A percentile compares a stretch with the other conserved stretches of the same genome.
Evolutionary conservation across 2,888 invertebrate genomes (phyloP).

Genomic region (Pinctada fucata): DNA sequence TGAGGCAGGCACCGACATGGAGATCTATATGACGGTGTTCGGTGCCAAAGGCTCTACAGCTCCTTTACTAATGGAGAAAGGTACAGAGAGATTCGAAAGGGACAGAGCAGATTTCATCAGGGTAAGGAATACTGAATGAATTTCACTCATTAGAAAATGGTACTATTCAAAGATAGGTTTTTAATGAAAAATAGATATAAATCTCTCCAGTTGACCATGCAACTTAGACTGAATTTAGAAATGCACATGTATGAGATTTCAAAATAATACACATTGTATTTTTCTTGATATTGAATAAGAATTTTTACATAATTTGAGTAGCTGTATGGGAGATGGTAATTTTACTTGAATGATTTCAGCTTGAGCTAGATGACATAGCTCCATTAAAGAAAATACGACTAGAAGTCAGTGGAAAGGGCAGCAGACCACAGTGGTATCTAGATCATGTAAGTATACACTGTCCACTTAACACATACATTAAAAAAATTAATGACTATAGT

Average conservation of each 20-base stretch:
- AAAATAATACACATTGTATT: no score
- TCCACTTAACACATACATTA: no score
- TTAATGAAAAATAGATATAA: no score
- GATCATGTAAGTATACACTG: constrained; percentile 65
- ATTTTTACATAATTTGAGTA: no score
- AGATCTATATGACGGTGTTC: constrained; percentile 72
- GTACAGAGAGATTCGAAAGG: constrained; percentile 74
- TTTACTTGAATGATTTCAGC: constrained; percentile 43
- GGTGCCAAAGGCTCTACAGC: constrained; percentile 70
- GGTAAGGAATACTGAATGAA: constrained; percentile 44
- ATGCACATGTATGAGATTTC: no score
- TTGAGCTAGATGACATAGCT: constrained; percentile 75
- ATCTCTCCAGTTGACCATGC: no score
- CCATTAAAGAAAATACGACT: constrained; percentile 74
- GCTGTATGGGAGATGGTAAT: not conserved
- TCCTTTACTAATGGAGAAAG: constrained; percentile 71
- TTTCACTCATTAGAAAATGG: no score
- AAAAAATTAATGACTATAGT: no score
- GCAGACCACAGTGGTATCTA: constrained; percentile 71
- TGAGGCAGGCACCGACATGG: constrained; percentile 74
- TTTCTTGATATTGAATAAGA: no score
- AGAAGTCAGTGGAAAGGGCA: constrained; percentile 69
- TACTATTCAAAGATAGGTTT: no score
- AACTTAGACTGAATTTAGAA: no score
- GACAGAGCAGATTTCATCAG: constrained; percentile 71